A percentile compares a stretch with the other conserved stretches of the same genome.
Evolutionary conservation across 2,113 vertebrate genomes (phyloP).

Genomic region (Rhinoderma darwinii): DNA sequence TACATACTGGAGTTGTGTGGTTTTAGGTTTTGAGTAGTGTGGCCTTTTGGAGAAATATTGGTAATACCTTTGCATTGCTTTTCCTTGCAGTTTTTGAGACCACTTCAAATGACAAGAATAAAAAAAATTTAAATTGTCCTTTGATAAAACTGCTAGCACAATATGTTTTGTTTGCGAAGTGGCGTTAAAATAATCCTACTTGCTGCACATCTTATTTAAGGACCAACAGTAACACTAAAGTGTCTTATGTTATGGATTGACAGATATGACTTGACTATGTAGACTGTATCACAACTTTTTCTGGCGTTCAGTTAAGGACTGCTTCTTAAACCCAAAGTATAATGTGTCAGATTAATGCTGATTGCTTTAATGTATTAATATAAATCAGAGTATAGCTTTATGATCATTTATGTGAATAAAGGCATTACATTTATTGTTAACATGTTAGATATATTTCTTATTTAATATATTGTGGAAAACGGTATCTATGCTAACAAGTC

Average conservation of each 20-base stretch:
- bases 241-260: neutral
- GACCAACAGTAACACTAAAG: neutral
- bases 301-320: neutral
- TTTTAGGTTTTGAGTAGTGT: too few relatives aligned
- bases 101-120: neutral
- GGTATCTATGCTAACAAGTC: neutral
- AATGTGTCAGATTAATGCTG: neutral
- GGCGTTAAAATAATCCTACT: neutral
- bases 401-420: neutral
- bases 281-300: neutral
- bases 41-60: neutral
- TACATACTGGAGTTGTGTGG: too few relatives aligned
- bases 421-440: neutral
- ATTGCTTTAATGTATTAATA: neutral
- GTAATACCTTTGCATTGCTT: neutral
- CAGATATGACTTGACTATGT: neutral
- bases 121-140: neutral
- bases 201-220: neutral
- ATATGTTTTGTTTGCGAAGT: neutral
- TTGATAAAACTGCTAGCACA: neutral
- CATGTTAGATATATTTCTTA: neutral
- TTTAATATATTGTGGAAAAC: neutral
- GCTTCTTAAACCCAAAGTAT: neutral
- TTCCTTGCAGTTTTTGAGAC: neutral
- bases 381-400: neutral